phyloP scores from a whole-genome alignment of 1,140 invertebrate genomes.

The Rhagoletis pomonella region DNA sequence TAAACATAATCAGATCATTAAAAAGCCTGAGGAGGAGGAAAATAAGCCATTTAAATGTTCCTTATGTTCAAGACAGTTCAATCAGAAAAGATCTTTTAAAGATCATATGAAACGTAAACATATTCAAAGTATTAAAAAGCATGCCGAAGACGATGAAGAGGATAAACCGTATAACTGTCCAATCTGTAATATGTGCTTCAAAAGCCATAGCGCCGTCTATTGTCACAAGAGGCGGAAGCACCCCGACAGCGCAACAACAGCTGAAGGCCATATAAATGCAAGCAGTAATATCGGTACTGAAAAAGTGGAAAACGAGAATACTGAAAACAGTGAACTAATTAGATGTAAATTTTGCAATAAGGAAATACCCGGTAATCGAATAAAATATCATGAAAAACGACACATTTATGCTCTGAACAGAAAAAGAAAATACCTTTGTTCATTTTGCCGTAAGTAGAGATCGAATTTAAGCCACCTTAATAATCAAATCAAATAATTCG shows the following conservation, averaged over 20 bases:
- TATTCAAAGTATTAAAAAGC: neutral
- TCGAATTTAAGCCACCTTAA: neutral
- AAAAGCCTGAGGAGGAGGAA: neutral
- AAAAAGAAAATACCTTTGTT: slow-evolving; percentile 5
- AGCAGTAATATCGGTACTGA: neutral
- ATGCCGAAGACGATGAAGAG: neutral
- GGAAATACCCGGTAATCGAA: neutral
- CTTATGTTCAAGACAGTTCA: slow-evolving; percentile 1
- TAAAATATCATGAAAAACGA: neutral
- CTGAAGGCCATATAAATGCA: neutral
- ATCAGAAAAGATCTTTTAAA: neutral
- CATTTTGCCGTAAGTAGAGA: slow-evolving; percentile 33
- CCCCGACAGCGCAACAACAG: neutral
- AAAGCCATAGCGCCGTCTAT: neutral
- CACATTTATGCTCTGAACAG: neutral
- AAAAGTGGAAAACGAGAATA: neutral
- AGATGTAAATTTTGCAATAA: slow-evolving; percentile 13
- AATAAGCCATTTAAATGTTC: slow-evolving; percentile 19
- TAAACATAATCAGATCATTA: too few species aligned
- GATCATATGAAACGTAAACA: slow-evolving; percentile 14
- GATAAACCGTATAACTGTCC: neutral
- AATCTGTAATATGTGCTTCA: neutral
- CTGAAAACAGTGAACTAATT: neutral
- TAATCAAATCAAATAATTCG: neutral
- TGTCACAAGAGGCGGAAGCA: slow-evolving; percentile 15